Percentiles rank a stretch among this genome's conserved stretches.
phyloP scores from a whole-genome alignment of 2,888 invertebrate species.

The Amiota mariae region DNA sequence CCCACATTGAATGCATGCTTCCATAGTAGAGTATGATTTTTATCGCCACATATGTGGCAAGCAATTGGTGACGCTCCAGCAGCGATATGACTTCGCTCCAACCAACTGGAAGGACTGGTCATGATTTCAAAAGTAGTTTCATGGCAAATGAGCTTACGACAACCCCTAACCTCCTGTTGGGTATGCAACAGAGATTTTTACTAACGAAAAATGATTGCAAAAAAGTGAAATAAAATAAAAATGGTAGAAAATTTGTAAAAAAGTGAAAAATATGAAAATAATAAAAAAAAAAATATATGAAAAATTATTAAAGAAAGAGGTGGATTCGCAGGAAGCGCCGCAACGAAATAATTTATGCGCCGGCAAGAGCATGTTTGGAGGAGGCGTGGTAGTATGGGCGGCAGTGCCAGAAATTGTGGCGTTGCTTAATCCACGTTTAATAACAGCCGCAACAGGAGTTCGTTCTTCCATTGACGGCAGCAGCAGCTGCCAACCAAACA shows the following conservation, averaged over 20 bases:
- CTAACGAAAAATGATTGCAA: background rate
- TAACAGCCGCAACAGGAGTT: conserved; percentile 42
- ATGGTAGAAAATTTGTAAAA: conserved; percentile 1
- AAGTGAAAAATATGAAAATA: background rate
- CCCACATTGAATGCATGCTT: too few relatives aligned
- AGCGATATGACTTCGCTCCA: too few relatives aligned
- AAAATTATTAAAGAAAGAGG: conserved; percentile 33
- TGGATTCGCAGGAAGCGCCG: conserved; percentile 49
- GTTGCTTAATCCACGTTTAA: conserved; percentile 65
- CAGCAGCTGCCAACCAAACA: background rate
- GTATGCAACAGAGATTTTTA: background rate
- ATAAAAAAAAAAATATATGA: conserved; percentile 3
- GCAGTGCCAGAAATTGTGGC: conserved; percentile 18
- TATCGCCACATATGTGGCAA: too few relatives aligned
- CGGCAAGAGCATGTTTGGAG: conserved; percentile 53
- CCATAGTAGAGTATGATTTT: too few relatives aligned
- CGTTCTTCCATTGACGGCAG: background rate
- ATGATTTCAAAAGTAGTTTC: too few relatives aligned
- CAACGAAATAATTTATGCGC: conserved; percentile 64
- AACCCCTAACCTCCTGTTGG: background rate
- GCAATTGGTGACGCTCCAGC: too few relatives aligned
- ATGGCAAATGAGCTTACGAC: too few relatives aligned
- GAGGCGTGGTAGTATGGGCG: conserved; percentile 54
- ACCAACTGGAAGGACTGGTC: too few relatives aligned
- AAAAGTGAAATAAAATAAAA: background rate